Evolutionary conservation across 2,888 invertebrate genomes (phyloP).

Genomic region (Philereme vetulata): DNA sequence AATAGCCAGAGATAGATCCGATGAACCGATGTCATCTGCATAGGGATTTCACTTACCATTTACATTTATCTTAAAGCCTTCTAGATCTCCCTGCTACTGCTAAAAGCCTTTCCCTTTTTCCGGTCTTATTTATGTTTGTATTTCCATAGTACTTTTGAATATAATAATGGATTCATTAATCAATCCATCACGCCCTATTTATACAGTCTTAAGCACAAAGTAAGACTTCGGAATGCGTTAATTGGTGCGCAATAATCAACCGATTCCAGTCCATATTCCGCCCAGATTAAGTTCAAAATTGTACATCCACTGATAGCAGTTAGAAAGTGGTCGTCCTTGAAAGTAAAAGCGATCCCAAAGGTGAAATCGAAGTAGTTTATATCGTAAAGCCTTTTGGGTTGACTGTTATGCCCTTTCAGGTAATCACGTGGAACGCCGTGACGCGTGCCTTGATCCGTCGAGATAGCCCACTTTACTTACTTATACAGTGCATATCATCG

Average conservation of each 20-base stretch:
- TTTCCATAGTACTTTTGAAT: background rate
- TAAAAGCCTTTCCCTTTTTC: too few species aligned
- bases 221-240: slow-evolving; percentile 13
- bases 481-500: too few species aligned
- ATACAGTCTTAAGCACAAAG: background rate
- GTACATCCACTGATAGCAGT: slow-evolving; percentile 10
- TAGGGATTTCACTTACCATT: too few species aligned
- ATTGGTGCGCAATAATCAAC: background rate
- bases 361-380: slow-evolving; percentile 59
- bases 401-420: slow-evolving; percentile 15
- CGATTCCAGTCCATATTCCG: background rate
- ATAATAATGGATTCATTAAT: background rate
- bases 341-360: slow-evolving; percentile 59
- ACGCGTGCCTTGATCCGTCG: slow-evolving; percentile 3
- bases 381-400: slow-evolving; percentile 17
- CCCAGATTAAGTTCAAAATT: slow-evolving; percentile 4
- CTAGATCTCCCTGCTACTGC: too few species aligned
- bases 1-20: too few species aligned
- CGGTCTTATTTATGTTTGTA: too few species aligned
- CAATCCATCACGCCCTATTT: slow-evolving; percentile 12
- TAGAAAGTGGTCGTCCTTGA: slow-evolving; percentile 74
- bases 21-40: too few species aligned
- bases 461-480: background rate
- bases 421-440: background rate
- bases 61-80: too few species aligned